These are phyloP conservation scores for Neolamprologus devosi DNA, from an alignment of 2,113 vertebrate genomes.

Conservation along the genomic window DNA sequence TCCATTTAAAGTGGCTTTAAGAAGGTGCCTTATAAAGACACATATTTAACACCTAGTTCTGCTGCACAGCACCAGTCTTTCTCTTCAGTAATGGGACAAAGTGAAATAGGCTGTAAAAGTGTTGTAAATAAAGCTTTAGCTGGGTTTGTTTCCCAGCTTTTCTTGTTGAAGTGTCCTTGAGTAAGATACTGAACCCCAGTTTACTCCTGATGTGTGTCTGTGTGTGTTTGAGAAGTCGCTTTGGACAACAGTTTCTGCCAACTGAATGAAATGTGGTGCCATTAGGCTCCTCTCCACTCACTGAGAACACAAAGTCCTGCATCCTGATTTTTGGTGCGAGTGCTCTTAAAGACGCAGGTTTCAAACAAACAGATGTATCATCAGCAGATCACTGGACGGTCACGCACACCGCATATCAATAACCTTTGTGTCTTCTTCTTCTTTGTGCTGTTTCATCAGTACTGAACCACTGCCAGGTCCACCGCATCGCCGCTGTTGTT, in stretches of 20 bases:
- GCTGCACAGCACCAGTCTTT: not conserved
- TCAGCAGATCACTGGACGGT: not conserved
- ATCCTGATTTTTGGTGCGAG: conserved; percentile 7
- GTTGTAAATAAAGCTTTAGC: not conserved
- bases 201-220: not conserved
- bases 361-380: not conserved
- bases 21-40: not conserved
- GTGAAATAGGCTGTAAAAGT: not conserved
- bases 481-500: conserved; percentile 75
- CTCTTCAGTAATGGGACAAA: not conserved
- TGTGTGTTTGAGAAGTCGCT: not conserved
- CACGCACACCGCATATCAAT: not conserved
- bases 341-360: not conserved
- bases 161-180: conserved; percentile 8
- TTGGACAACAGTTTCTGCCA: conserved; percentile 15
- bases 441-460: conserved; percentile 67
- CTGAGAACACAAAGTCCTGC: not conserved
- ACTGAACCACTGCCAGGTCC: conserved; percentile 86
- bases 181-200: not conserved
- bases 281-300: conserved; percentile 22
- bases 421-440: not conserved
- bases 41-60: not conserved
- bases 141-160: not conserved
- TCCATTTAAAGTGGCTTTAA: accelerated
- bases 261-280: conserved; percentile 27